These are phyloP conservation scores for Oryzias dopingdopingensis DNA, from an alignment of 2,797 vertebrate species.

Conservation along the genomic window DNA sequence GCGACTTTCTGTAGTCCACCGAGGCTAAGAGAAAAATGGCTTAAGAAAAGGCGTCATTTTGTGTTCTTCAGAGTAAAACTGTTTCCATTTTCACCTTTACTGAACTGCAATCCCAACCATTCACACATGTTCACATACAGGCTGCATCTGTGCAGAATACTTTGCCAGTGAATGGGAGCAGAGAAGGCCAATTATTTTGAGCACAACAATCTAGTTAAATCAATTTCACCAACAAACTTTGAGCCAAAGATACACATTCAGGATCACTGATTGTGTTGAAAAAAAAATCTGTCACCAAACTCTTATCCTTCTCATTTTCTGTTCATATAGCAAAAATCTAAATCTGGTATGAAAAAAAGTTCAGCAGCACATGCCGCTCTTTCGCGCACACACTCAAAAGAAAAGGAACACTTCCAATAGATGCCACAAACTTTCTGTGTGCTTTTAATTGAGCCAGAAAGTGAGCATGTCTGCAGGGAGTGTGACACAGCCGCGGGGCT, in stretches of 20 bases:
- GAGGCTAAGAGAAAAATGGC: background rate
- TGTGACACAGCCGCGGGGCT: no score
- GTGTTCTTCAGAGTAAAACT: background rate
- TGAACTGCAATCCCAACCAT: background rate
- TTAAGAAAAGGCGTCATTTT: no score
- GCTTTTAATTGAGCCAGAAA: background rate
- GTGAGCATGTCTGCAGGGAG: background rate
- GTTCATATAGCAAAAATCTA: slow-evolving; percentile 3
- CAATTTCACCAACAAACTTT: slow-evolving; percentile 48
- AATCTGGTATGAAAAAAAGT: slow-evolving; percentile 2
- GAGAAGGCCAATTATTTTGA: slow-evolving; percentile 15
- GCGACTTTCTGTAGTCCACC: background rate
- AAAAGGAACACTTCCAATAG: background rate
- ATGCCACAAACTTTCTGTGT: background rate
- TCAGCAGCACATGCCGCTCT: background rate
- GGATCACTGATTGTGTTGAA: slow-evolving; percentile 21
- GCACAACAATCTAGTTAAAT: slow-evolving; percentile 31
- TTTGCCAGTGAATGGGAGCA: slow-evolving; percentile 22
- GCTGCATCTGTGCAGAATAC: background rate
- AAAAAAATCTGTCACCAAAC: slow-evolving; percentile 19
- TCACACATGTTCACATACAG: slow-evolving; percentile 5
- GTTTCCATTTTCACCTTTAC: background rate
- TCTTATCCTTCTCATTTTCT: background rate
- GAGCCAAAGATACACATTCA: slow-evolving; percentile 36
- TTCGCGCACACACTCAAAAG: background rate